Evolutionary conservation across 2,888 invertebrate species (phyloP), one percentile per base, ranked within the genome.

Genomic region (Nemotelus pantherinus): DNA sequence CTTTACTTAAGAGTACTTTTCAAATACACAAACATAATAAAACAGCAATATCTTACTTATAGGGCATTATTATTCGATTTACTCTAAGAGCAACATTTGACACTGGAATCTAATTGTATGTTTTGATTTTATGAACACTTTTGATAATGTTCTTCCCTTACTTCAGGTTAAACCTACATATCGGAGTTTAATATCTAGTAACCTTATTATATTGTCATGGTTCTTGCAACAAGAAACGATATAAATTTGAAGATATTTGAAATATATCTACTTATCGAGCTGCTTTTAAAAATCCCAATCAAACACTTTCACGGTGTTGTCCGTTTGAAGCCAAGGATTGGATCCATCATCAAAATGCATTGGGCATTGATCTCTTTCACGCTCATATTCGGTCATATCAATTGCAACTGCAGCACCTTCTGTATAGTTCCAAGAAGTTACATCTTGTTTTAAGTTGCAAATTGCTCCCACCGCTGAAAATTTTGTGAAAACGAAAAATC

Each of bases 291-390:
- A 87, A 78, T 90, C 90, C 87, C 91, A 93, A 78, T 89, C 88
- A 81, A 95, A 94, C 39, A 95, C 88, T 85, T 93, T 92, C 47
- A 94, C 90, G 74, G 89, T 91, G 83, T 92, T 93, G 83, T 94
- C 93, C 44, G 91, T 90, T 76, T 90, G 88, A 2, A 89, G 83
- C 95, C 95, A 97, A 0, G 97, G 97, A 87, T 97, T 92, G 63
- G 90, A 89, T 6, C 98, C 98, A 84, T 98, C 97, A 84, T 98
- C 97, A 84, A 98, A 99, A 85, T 95, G 93, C 96, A 98, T 98
- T 0, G 98, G 98, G 86, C 98, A 99, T 84, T 96, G 95, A 88
- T 99, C 98, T 0, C 97, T 91, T 88, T 96, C 95, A 88, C 97
- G 89, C 87, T 97, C 97, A 83, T 95, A 95, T 87, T 96, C 98